Conservation (phyloP, 2,113 vertebrate species). For the Corynorhinus townsendii region DNA sequence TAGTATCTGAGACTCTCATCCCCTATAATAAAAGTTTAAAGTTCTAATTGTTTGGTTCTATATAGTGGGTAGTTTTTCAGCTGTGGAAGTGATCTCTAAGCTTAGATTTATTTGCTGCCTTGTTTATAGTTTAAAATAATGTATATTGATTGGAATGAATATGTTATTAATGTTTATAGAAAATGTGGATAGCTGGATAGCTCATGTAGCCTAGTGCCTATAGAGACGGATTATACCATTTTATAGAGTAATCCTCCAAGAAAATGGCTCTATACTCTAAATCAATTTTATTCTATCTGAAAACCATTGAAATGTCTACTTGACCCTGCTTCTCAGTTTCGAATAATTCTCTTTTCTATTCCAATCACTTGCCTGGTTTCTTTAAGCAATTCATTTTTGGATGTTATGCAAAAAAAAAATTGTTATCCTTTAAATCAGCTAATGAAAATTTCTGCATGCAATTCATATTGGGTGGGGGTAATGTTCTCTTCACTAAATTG, state of each 20-base stretch:
- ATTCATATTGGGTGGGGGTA: neutral
- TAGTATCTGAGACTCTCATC: neutral
- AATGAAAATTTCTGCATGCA: slow-evolving; percentile 20
- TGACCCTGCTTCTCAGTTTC: slow-evolving; percentile 18
- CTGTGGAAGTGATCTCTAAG: neutral
- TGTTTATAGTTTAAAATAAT: neutral
- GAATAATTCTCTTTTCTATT: slow-evolving; percentile 26
- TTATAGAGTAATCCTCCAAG: neutral
- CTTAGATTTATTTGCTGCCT: neutral
- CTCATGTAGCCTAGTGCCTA: neutral
- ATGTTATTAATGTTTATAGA: neutral
- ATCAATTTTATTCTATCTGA: slow-evolving; percentile 18
- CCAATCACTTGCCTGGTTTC: neutral
- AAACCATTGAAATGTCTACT: neutral
- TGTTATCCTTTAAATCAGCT: slow-evolving; percentile 32
- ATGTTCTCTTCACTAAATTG: slow-evolving; percentile 44
- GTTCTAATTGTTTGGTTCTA: slow-evolving; percentile 2
- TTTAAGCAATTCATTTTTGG: slow-evolving; percentile 52
- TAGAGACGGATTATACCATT: neutral
- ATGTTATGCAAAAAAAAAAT: neutral
- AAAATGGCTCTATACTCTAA: neutral
- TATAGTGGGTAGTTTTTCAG: neutral
- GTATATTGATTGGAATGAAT: neutral
- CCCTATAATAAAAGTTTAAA: neutral
- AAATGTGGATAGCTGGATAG: neutral